Percentiles rank a stretch among this genome's conserved stretches.
These are phyloP conservation scores for Pseudoatta argentina DNA, from an alignment of 1,140 invertebrate genomes.

Conservation along the genomic window DNA sequence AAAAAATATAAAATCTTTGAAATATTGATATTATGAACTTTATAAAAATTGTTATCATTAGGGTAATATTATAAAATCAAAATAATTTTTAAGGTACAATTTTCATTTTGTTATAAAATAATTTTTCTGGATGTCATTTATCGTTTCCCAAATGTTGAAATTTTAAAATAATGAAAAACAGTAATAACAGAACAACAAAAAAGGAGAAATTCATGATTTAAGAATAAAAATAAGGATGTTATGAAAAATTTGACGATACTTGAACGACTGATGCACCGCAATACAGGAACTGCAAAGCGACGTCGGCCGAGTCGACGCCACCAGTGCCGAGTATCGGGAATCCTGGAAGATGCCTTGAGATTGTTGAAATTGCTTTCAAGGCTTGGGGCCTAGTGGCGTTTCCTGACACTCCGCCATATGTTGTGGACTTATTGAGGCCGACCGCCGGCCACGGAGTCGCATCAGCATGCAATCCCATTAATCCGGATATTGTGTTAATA, in stretches of 20 bases:
- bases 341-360: slow-evolving; percentile 93
- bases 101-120: too few species aligned
- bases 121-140: too few species aligned
- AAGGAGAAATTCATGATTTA: neutral
- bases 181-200: neutral
- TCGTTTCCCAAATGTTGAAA: too few species aligned
- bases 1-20: too few species aligned
- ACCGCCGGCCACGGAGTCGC: slow-evolving; percentile 96
- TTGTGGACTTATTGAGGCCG: slow-evolving; percentile 93
- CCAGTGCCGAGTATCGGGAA: slow-evolving; percentile 98
- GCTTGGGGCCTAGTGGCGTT: slow-evolving; percentile 98
- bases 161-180: too few species aligned
- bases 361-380: slow-evolving; percentile 94
- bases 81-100: too few species aligned
- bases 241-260: slow-evolving; percentile 84
- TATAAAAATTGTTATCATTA: too few species aligned
- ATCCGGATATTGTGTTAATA: slow-evolving; percentile 97
- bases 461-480: slow-evolving; percentile 95
- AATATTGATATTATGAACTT: too few species aligned
- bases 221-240: neutral
- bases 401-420: slow-evolving; percentile 98
- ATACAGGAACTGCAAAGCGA: slow-evolving; percentile 96
- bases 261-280: slow-evolving; percentile 96
- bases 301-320: slow-evolving; percentile 98
- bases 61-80: too few species aligned